These are phyloP conservation scores for Zaprionus taronus DNA, from an alignment of 1,140 invertebrate species.

Conservation along the genomic window DNA sequence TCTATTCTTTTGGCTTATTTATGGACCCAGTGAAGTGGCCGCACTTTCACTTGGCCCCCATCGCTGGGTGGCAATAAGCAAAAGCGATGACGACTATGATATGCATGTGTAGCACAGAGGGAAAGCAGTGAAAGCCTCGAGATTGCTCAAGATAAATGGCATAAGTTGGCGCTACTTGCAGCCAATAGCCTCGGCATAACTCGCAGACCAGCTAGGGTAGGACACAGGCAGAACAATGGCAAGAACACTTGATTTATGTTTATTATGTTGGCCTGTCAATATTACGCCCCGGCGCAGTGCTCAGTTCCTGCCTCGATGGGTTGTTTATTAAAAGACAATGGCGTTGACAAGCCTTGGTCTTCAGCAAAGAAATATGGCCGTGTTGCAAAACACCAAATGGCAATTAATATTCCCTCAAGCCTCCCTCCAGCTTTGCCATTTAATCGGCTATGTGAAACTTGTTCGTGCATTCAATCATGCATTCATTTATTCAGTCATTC, in stretches of 20 bases:
- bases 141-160: constrained; percentile 51
- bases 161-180: constrained; percentile 14
- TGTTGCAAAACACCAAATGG: constrained; percentile 36
- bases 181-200: neutral
- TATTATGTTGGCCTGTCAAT: constrained; percentile 77
- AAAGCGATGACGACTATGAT: constrained; percentile 51
- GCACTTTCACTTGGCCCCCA: constrained; percentile 27
- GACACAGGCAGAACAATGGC: constrained; percentile 47
- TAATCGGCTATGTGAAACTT: constrained; percentile 51
- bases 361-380: constrained; percentile 45
- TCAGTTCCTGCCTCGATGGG: neutral
- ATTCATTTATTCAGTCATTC: constrained; percentile 51
- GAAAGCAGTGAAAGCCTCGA: constrained; percentile 15
- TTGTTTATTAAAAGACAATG: constrained; percentile 74
- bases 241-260: constrained; percentile 76
- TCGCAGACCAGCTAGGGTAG: neutral
- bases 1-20: constrained; percentile 36
- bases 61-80: constrained; percentile 25
- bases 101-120: constrained; percentile 36
- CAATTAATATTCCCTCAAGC: constrained; percentile 40
- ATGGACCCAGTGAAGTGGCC: constrained; percentile 37
- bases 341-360: constrained; percentile 60
- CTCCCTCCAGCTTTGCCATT: constrained; percentile 22
- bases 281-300: constrained; percentile 30
- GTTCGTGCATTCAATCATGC: constrained; percentile 63